These are phyloP conservation scores for Tragelaphus scriptus DNA, from an alignment of 2,113 vertebrate species.

Conservation along the genomic window DNA sequence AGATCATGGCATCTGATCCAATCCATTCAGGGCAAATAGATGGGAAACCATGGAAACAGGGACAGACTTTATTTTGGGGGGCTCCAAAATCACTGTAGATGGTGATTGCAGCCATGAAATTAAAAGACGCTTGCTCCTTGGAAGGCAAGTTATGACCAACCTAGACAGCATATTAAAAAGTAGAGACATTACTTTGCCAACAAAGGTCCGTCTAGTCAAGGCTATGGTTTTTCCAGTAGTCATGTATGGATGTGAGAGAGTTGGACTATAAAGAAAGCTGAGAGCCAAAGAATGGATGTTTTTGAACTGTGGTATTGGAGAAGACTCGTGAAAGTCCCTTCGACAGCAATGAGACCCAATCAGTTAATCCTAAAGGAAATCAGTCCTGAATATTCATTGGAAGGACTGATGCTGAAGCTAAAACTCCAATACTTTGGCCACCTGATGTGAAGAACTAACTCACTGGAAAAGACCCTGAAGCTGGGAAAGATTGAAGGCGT, in stretches of 20 bases:
- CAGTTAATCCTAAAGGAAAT: background rate
- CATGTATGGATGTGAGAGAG: background rate
- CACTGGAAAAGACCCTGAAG: background rate
- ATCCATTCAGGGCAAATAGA: background rate
- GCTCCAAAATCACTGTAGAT: background rate
- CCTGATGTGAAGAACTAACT: background rate
- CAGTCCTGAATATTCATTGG: background rate
- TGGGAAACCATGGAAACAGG: background rate
- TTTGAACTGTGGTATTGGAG: background rate
- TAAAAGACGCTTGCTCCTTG: background rate
- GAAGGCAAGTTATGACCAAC: background rate
- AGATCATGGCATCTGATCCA: background rate
- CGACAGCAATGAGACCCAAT: background rate
- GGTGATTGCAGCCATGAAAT: background rate
- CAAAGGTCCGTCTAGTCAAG: background rate
- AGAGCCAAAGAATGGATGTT: background rate
- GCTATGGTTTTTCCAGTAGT: background rate
- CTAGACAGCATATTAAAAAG: background rate
- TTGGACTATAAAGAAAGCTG: background rate
- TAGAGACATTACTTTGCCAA: background rate
- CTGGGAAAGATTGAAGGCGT: fast-evolving
- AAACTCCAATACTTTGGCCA: background rate
- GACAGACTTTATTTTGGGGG: background rate
- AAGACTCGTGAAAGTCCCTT: background rate
- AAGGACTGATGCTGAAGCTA: background rate